Percentiles rank a stretch among this genome's conserved stretches.
phyloP scores from a whole-genome alignment of 2,797 vertebrate species.

The Pseudomugil tenellus region DNA sequence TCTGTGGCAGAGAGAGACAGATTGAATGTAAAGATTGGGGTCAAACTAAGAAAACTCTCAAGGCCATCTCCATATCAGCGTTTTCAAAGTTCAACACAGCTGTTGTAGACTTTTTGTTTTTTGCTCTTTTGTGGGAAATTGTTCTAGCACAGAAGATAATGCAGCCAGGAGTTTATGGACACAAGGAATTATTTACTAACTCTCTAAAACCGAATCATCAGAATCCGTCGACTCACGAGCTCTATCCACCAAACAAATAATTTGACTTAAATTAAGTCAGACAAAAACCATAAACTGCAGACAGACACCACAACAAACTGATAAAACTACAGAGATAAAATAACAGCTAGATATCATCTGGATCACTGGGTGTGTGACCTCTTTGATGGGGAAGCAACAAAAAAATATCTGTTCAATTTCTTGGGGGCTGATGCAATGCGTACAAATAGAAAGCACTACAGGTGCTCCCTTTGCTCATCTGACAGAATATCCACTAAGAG shows the following conservation, averaged over 20 bases:
- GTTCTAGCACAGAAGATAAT: neutral
- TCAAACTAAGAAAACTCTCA: neutral
- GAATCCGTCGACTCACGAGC: too few relatives aligned
- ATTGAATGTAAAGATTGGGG: constrained; percentile 9
- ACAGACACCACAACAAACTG: neutral
- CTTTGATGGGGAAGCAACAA: constrained; percentile 31
- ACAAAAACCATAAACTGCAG: too few relatives aligned
- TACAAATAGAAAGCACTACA: constrained; percentile 10
- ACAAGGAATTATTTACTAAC: neutral
- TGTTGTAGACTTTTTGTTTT: neutral
- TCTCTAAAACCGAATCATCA: too few relatives aligned
- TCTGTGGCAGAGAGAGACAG: constrained; percentile 34
- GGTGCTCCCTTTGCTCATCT: constrained; percentile 26
- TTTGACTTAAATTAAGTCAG: too few relatives aligned
- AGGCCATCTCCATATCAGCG: neutral
- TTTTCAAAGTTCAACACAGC: too few relatives aligned
- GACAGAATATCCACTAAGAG: constrained; percentile 19
- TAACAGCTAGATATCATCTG: constrained; percentile 24
- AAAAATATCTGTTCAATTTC: constrained; percentile 30
- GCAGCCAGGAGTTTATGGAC: neutral
- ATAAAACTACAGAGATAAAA: neutral
- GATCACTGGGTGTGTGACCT: constrained; percentile 30
- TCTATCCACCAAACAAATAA: neutral
- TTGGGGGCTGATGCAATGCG: constrained; percentile 10
- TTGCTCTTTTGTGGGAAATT: neutral